Evolutionary conservation across 2,113 vertebrate species (phyloP).

Genomic region (Rhadina sibilatrix): DNA sequence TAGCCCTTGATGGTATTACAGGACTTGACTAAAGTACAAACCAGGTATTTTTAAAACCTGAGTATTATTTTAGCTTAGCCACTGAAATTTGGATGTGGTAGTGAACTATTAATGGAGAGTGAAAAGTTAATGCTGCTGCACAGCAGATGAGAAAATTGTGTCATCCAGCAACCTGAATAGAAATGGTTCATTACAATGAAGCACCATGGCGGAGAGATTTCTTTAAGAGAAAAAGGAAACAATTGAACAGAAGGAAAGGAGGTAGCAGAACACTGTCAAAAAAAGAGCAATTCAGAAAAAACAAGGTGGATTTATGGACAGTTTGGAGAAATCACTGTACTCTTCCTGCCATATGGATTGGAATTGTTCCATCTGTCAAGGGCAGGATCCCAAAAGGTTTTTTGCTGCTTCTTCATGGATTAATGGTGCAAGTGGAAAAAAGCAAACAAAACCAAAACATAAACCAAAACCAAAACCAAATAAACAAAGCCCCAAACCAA

Average conservation of each 20-base stretch:
- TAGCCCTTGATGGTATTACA: neutral
- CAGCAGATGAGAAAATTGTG: neutral
- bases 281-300: neutral
- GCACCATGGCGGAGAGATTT: neutral
- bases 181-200: neutral
- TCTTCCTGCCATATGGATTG: neutral
- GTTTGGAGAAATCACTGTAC: neutral
- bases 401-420: neutral
- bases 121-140: neutral
- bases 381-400: neutral
- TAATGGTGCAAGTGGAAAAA: neutral
- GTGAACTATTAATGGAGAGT: neutral
- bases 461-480: neutral
- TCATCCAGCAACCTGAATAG: neutral
- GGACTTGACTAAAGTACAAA: neutral
- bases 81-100: neutral
- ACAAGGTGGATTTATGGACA: neutral
- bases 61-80: neutral
- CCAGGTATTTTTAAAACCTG: neutral
- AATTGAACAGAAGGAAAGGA: neutral
- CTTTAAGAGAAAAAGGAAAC: neutral
- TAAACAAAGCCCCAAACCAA: neutral
- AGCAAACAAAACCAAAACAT: neutral
- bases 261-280: neutral
- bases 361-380: neutral